These are phyloP conservation scores for Ondatra zibethicus DNA, from an alignment of 2,113 vertebrate species.

Conservation along the genomic window DNA sequence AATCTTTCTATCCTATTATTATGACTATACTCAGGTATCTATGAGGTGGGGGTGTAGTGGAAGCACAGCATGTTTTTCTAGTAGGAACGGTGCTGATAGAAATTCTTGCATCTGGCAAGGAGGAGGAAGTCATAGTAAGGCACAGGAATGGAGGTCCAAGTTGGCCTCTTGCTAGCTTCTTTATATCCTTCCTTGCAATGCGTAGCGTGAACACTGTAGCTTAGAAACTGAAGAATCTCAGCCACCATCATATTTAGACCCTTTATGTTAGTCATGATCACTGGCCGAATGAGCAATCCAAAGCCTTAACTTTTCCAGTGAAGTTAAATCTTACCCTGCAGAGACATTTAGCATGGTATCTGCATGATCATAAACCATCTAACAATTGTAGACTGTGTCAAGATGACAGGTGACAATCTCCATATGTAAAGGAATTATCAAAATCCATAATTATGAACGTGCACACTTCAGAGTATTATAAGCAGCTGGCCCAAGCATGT, in stretches of 20 bases:
- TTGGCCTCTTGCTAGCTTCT: neutral
- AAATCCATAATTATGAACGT: neutral
- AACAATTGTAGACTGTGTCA: neutral
- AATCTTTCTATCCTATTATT: neutral
- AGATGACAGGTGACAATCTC: neutral
- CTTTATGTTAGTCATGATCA: neutral
- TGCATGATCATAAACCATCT: neutral
- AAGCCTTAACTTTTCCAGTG: neutral
- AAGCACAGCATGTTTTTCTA: neutral
- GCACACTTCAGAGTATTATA: neutral
- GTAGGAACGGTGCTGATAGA: neutral
- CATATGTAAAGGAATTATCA: neutral
- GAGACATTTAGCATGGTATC: neutral
- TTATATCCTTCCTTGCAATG: neutral
- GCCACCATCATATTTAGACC: neutral
- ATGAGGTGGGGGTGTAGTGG: rapidly evolving
- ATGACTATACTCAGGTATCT: neutral
- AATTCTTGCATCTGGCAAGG: neutral
- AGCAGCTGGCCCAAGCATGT: neutral
- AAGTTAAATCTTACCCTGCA: neutral
- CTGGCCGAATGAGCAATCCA: neutral
- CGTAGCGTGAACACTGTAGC: neutral
- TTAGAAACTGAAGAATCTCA: neutral
- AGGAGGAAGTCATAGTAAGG: neutral
- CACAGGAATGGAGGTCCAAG: neutral